Percentiles rank a stretch among this genome's conserved stretches.
Evolutionary conservation across 2,888 invertebrate genomes (phyloP).

Genomic region (Busseola fusca): DNA sequence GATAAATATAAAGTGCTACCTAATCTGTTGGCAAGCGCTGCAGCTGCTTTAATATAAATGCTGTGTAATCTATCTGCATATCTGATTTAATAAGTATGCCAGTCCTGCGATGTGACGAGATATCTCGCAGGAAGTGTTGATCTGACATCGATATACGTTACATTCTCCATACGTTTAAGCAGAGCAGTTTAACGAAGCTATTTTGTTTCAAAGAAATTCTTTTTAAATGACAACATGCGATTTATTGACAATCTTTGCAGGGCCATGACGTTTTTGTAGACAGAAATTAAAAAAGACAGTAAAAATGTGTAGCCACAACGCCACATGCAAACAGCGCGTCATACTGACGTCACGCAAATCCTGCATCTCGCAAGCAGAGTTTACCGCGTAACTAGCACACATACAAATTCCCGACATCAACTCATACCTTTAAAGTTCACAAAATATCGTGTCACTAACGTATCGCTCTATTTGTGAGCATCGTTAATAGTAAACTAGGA

Average conservation of each 20-base stretch:
- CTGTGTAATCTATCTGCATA: slow-evolving; percentile 55
- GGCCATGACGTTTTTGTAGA: not conserved
- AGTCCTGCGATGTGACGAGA: slow-evolving; percentile 35
- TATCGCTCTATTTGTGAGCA: not conserved
- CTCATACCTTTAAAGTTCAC: no score
- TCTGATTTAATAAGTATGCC: slow-evolving; percentile 59
- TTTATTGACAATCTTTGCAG: not conserved
- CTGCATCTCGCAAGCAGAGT: no score
- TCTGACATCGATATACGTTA: slow-evolving; percentile 47
- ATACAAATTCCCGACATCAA: no score
- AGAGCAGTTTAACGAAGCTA: no score
- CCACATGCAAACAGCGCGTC: no score
- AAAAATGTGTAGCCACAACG: no score
- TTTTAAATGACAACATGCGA: not conserved
- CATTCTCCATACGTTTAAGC: slow-evolving; percentile 20
- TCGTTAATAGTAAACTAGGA: not conserved
- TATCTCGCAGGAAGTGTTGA: slow-evolving; percentile 44
- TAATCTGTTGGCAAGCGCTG: slow-evolving; percentile 21
- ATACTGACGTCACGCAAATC: no score
- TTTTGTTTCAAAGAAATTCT: not conserved
- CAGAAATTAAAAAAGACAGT: no score
- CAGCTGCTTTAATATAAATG: slow-evolving; percentile 38
- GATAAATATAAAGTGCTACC: slow-evolving; percentile 11
- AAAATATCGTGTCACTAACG: not conserved
- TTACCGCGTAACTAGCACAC: no score